Percentiles rank a stretch among this genome's conserved stretches.
phyloP scores from a whole-genome alignment of 2,797 vertebrate species.

The Acridotheres tristis region DNA sequence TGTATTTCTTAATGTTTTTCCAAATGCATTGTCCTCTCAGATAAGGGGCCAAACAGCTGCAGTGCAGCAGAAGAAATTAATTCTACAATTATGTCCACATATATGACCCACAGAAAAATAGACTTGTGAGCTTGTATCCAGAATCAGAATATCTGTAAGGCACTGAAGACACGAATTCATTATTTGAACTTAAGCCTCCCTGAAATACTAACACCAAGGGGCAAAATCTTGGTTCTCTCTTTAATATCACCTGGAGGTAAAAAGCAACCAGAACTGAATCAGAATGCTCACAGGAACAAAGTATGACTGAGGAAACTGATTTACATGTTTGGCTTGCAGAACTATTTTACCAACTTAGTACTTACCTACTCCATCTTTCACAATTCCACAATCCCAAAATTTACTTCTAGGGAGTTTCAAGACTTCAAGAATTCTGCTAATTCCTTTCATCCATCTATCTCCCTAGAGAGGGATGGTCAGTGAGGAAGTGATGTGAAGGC shows the following conservation, averaged over 20 bases:
- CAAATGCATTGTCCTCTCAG: neutral
- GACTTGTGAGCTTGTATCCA: neutral
- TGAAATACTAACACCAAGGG: neutral
- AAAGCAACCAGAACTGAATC: neutral
- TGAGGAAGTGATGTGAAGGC: neutral
- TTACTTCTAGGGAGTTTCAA: slow-evolving; percentile 24
- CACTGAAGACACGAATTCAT: neutral
- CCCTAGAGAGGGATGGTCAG: slow-evolving; percentile 7
- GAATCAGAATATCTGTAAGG: neutral
- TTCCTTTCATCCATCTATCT: slow-evolving; percentile 5
- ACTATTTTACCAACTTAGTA: neutral
- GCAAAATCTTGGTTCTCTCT: neutral
- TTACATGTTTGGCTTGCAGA: neutral
- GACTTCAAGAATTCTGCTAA: slow-evolving; percentile 23
- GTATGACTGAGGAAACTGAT: neutral
- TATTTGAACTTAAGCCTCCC: neutral
- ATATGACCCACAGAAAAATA: neutral
- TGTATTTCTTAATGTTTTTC: neutral
- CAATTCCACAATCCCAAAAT: neutral
- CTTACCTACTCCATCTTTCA: slow-evolving; percentile 24
- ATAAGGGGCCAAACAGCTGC: neutral
- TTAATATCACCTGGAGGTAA: accelerated
- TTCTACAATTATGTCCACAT: neutral
- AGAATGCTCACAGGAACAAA: neutral
- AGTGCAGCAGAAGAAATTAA: neutral